A percentile compares a stretch with the other conserved stretches of the same genome.
phyloP scores from a whole-genome alignment of 2,797 vertebrate species.

The Melanotaenia trifasciata region DNA sequence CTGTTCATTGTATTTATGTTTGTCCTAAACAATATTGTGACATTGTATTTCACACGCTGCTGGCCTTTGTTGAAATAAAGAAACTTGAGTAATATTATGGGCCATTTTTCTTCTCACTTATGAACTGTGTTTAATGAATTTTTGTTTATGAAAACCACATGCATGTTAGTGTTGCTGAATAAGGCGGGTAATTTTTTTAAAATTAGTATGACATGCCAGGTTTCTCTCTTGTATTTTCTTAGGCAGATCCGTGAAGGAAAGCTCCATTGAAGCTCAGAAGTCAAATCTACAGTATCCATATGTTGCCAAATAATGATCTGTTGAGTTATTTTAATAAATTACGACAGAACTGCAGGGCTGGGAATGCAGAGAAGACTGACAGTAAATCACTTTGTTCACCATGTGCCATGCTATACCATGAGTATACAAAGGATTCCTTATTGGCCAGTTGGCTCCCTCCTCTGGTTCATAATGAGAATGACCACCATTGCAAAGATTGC shows the following conservation, averaged over 20 bases:
- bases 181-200: not conserved
- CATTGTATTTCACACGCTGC: constrained; percentile 4
- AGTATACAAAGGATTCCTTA: constrained; percentile 71
- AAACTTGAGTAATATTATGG: constrained; percentile 33
- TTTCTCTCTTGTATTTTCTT: constrained; percentile 45
- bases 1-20: constrained; percentile 17
- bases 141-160: not conserved
- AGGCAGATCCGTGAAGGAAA: constrained; percentile 41
- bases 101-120: constrained; percentile 39
- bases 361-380: constrained; percentile 38
- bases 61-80: constrained; percentile 68
- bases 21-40: not conserved
- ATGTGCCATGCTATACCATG: constrained; percentile 67
- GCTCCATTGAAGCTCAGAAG: constrained; percentile 11
- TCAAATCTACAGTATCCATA: constrained; percentile 42
- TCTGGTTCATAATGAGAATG: constrained; percentile 65
- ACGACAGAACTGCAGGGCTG: not conserved
- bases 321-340: not conserved
- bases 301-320: not conserved
- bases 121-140: not conserved
- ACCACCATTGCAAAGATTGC: constrained; percentile 52
- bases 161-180: not conserved
- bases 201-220: constrained; percentile 36
- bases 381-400: constrained; percentile 69
- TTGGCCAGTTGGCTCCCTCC: constrained; percentile 76